Evolutionary conservation across 2,113 vertebrate genomes (phyloP).

Genomic region (Microtus oregoni): DNA sequence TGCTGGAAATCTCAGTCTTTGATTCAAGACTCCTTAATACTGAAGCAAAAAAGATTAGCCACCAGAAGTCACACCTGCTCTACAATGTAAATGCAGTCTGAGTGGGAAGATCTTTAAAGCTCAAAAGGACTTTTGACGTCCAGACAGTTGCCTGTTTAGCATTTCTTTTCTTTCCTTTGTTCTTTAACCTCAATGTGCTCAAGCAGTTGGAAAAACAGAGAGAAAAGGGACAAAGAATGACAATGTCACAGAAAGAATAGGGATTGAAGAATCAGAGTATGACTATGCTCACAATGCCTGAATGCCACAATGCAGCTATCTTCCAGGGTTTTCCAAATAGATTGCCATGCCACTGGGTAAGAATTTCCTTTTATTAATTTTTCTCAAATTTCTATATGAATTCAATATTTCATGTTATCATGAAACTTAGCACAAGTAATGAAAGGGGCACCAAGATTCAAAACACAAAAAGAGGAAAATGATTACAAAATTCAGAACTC

Average conservation of each 20-base stretch:
- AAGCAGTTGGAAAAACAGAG: conserved; percentile 45
- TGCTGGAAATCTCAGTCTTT: background rate
- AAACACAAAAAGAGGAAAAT: background rate
- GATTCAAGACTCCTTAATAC: background rate
- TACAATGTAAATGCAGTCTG: conserved; percentile 10
- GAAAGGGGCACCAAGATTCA: background rate
- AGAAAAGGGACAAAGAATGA: background rate
- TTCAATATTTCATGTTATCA: conserved; percentile 5
- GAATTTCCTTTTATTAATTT: conserved; percentile 16
- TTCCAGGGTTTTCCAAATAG: conserved; percentile 5
- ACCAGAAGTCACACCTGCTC: background rate
- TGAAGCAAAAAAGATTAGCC: background rate
- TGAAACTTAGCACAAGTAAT: background rate
- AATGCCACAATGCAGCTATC: background rate
- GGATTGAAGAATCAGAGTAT: background rate
- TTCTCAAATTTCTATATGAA: background rate
- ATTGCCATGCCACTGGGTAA: background rate
- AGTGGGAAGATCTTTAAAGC: background rate
- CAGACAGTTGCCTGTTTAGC: background rate
- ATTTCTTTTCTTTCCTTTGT: conserved; percentile 57
- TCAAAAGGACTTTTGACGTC: background rate
- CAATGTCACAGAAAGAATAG: background rate
- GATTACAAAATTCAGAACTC: background rate
- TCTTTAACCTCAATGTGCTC: background rate
- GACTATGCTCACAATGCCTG: background rate